A percentile compares a stretch with the other conserved stretches of the same genome.
phyloP scores from a whole-genome alignment of 2,888 invertebrate species.

The Folsomia candida region DNA sequence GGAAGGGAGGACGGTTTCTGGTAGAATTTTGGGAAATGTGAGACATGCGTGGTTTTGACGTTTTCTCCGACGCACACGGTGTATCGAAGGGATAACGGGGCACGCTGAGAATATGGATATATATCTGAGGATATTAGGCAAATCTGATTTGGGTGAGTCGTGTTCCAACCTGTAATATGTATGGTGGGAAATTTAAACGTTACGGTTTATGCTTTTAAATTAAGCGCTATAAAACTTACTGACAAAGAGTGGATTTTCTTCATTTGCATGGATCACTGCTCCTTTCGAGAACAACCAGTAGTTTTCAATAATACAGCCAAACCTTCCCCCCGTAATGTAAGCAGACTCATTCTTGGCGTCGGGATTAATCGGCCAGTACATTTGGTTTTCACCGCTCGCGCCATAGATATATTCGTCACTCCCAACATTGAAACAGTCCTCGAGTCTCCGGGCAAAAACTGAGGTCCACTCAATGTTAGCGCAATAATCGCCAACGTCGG shows the following conservation, averaged over 20 bases:
- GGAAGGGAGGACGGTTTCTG: slow-evolving; percentile 55
- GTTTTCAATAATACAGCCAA: slow-evolving; percentile 40
- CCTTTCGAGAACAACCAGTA: slow-evolving; percentile 45
- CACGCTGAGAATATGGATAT: slow-evolving; percentile 9
- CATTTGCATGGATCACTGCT: slow-evolving; percentile 34
- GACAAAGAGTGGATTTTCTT: slow-evolving; percentile 25
- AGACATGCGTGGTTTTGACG: slow-evolving; percentile 27
- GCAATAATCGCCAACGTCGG: too few relatives aligned
- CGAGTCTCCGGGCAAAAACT: neutral
- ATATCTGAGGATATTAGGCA: slow-evolving; percentile 31
- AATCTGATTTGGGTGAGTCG: slow-evolving; percentile 16
- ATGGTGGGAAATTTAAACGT: too few relatives aligned
- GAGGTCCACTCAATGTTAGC: slow-evolving; percentile 1
- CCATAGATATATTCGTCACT: neutral
- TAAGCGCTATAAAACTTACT: too few relatives aligned
- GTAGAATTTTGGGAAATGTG: slow-evolving; percentile 59
- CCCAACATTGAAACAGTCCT: neutral
- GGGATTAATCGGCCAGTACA: neutral
- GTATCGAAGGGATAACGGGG: slow-evolving; percentile 24
- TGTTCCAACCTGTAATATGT: slow-evolving; percentile 29
- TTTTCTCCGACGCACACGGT: slow-evolving; percentile 28
- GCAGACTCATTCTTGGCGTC: neutral
- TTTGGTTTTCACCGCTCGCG: slow-evolving; percentile 12
- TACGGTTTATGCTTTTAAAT: too few relatives aligned
- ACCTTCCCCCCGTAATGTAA: neutral